phyloP scores from a whole-genome alignment of 2,797 vertebrate species.

The Poeciliopsis turneri region DNA sequence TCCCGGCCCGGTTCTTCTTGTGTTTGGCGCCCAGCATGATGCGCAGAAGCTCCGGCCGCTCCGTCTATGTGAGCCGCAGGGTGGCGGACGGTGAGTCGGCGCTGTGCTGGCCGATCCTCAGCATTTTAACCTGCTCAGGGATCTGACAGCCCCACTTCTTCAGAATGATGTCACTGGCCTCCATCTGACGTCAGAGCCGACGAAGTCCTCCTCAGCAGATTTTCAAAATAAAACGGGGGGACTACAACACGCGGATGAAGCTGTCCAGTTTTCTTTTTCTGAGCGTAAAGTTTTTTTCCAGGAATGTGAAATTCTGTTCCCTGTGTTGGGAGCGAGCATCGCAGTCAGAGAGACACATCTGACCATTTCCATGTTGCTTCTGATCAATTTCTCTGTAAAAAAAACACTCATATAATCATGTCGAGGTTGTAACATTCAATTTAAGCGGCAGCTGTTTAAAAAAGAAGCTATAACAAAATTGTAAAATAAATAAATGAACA shows the following conservation, averaged over 20 bases:
- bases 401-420: no score
- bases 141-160: background rate
- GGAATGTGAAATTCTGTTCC: no score
- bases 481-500: no score
- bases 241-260: background rate
- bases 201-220: background rate
- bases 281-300: no score
- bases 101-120: conserved; percentile 12
- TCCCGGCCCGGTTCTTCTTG: conserved; percentile 69
- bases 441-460: no score
- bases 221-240: conserved; percentile 4
- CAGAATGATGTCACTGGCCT: background rate
- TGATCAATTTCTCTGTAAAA: no score
- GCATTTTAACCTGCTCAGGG: conserved; percentile 46
- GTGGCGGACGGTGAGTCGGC: background rate
- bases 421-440: no score
- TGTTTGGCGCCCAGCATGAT: conserved; percentile 72
- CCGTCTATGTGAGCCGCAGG: background rate
- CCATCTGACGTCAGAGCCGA: conserved; percentile 41
- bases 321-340: no score
- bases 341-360: no score
- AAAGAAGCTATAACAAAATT: no score
- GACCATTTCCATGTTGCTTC: no score
- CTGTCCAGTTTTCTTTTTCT: no score
- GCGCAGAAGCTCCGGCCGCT: background rate